Percentiles rank a stretch among this genome's conserved stretches.
Evolutionary conservation across 2,113 vertebrate genomes (phyloP).

Genomic region (Tragelaphus scriptus): DNA sequence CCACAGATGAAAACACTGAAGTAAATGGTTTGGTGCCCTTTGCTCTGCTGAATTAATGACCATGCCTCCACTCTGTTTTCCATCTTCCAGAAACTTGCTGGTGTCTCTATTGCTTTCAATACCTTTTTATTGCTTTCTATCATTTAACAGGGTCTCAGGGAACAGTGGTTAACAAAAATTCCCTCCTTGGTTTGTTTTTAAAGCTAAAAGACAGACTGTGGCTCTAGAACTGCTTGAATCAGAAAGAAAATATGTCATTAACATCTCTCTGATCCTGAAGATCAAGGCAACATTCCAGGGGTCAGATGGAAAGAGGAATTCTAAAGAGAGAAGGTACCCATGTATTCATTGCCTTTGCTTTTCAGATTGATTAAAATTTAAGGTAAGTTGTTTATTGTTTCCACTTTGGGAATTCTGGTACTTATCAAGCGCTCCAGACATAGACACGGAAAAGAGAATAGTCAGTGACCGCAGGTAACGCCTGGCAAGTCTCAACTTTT

Average conservation of each 20-base stretch:
- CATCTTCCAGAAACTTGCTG: background rate
- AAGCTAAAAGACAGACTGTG: constrained; percentile 92
- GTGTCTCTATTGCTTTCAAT: background rate
- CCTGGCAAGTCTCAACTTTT: background rate
- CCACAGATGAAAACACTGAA: background rate
- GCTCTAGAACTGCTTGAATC: constrained; percentile 96
- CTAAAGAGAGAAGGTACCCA: constrained; percentile 93
- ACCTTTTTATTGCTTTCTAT: constrained; percentile 22
- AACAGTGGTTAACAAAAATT: background rate
- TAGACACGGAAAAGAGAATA: background rate
- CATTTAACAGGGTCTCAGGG: background rate
- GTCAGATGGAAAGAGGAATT: constrained; percentile 85
- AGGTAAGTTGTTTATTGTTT: constrained; percentile 55
- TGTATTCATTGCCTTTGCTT: constrained; percentile 53
- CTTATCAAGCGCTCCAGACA: constrained; percentile 1
- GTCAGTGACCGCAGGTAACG: background rate
- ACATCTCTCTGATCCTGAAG: constrained; percentile 94
- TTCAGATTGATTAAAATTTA: constrained; percentile 51
- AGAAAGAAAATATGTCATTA: constrained; percentile 94
- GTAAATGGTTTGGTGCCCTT: background rate
- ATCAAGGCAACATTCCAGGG: constrained; percentile 94
- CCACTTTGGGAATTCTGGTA: constrained; percentile 7
- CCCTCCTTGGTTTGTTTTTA: constrained; percentile 54
- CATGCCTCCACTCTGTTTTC: background rate
- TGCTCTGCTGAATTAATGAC: background rate